A percentile compares a stretch with the other conserved stretches of the same genome.
phyloP scores from a whole-genome alignment of 92 coral and sea anemone genomes.

The Zoanthus solanderi region DNA sequence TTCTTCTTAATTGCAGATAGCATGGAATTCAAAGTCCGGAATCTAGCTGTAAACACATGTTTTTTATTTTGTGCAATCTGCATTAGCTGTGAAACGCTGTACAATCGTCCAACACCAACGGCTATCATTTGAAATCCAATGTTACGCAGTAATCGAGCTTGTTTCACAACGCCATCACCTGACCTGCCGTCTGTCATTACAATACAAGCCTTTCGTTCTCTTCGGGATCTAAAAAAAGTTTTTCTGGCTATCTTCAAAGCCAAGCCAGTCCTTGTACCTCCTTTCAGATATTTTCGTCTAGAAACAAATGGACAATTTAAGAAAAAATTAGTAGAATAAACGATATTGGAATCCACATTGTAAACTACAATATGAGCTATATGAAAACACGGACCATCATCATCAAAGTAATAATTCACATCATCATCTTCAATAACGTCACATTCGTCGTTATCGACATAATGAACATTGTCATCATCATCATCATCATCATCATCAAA shows the following conservation, averaged over 20 bases:
- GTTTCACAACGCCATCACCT: conserved; percentile 64
- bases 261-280: conserved; percentile 33
- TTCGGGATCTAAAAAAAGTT: background rate
- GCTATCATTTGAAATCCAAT: conserved; percentile 57
- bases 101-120: conserved; percentile 69
- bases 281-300: background rate
- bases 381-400: too few species aligned
- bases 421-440: too few species aligned
- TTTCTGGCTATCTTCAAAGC: background rate
- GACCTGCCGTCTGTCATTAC: conserved; percentile 79
- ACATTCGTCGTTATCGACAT: too few species aligned
- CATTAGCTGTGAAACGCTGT: conserved; percentile 60
- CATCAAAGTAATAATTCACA: too few species aligned
- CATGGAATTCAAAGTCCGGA: conserved; percentile 60
- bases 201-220: conserved; percentile 14
- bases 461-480: too few species aligned
- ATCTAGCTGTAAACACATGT: conserved; percentile 67
- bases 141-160: conserved; percentile 60
- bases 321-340: background rate
- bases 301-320: background rate
- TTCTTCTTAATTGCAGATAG: conserved; percentile 65
- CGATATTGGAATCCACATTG: too few species aligned
- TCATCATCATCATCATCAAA: too few species aligned
- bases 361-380: too few species aligned
- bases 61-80: conserved; percentile 62